Evolutionary conservation across 2,113 vertebrate genomes (phyloP).

Genomic region (Spea multiplicata): DNA sequence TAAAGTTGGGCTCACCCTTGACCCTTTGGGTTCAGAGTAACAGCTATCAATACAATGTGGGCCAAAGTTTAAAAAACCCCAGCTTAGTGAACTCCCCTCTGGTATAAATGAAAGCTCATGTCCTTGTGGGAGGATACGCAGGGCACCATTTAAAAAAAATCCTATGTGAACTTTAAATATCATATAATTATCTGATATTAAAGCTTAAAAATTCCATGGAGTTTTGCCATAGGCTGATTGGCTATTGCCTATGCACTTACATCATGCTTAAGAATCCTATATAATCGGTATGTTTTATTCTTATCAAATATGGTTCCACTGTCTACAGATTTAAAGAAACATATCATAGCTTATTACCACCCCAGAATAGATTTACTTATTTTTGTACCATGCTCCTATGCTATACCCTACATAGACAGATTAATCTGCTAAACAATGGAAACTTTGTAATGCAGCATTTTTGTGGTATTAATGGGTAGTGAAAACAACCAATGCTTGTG

Average conservation of each 20-base stretch:
- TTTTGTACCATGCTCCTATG: neutral
- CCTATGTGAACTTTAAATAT: slow-evolving; percentile 25
- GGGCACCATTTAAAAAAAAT: slow-evolving; percentile 24
- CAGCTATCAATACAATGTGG: slow-evolving; percentile 61
- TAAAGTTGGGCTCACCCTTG: slow-evolving; percentile 72
- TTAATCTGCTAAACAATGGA: slow-evolving; percentile 63
- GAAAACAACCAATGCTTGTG: slow-evolving; percentile 70
- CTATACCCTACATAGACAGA: slow-evolving; percentile 54
- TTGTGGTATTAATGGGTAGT: slow-evolving; percentile 72
- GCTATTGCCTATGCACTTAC: slow-evolving; percentile 1
- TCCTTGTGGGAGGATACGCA: slow-evolving; percentile 7
- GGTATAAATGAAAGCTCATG: slow-evolving; percentile 39
- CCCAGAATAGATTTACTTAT: neutral
- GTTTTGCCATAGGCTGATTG: slow-evolving; percentile 20
- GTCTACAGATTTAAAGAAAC: slow-evolving; percentile 47
- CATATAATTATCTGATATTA: slow-evolving; percentile 18
- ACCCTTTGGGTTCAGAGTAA: slow-evolving; percentile 62
- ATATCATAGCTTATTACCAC: slow-evolving; percentile 33
- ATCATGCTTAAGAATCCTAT: neutral
- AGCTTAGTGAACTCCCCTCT: slow-evolving; percentile 49
- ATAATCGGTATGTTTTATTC: slow-evolving; percentile 9
- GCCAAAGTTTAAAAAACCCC: slow-evolving; percentile 65
- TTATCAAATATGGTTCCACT: slow-evolving; percentile 27
- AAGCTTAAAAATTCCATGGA: slow-evolving; percentile 1
- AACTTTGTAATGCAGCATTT: slow-evolving; percentile 65